phyloP scores from a whole-genome alignment of 2,888 invertebrate species.

The Danaus chrysippus region DNA sequence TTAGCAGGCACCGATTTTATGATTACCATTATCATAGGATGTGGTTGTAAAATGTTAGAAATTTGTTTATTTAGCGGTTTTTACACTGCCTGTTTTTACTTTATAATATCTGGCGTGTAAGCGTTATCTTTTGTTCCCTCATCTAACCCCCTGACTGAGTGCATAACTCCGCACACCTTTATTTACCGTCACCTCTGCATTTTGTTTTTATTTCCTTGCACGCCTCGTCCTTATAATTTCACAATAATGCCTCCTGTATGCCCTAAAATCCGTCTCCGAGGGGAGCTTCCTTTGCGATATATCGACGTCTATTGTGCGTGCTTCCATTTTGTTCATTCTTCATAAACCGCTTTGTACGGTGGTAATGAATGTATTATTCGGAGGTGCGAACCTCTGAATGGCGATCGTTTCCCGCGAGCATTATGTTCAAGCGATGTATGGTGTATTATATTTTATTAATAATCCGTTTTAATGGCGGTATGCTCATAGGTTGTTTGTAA shows the following conservation, averaged over 20 bases:
- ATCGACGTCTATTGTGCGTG: constrained; percentile 67
- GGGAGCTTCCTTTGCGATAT: constrained; percentile 69
- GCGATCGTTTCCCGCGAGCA: constrained; percentile 40
- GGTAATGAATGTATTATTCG: constrained; percentile 73
- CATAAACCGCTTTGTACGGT: constrained; percentile 68
- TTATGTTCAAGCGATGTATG: constrained; percentile 35
- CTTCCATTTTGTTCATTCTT: constrained; percentile 63
- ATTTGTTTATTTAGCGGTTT: constrained; percentile 66
- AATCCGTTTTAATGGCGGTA: constrained; percentile 41
- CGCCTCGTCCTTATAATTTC: constrained; percentile 67
- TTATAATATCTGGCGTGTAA: constrained; percentile 37
- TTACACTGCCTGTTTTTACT: constrained; percentile 35
- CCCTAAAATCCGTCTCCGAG: constrained; percentile 67
- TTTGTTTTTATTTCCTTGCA: constrained; percentile 71
- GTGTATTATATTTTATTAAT: constrained; percentile 10
- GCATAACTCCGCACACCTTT: constrained; percentile 57
- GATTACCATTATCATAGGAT: constrained; percentile 66
- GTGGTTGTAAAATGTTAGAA: constrained; percentile 58
- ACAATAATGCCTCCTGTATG: constrained; percentile 62
- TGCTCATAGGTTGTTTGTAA: constrained; percentile 23
- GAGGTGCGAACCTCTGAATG: constrained; percentile 68
- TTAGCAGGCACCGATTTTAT: constrained; percentile 54
- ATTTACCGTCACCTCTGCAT: constrained; percentile 65
- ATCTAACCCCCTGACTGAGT: constrained; percentile 45
- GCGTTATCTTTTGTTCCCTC: constrained; percentile 43